A percentile compares a stretch with the other conserved stretches of the same genome.
These are phyloP conservation scores for Cynocephalus volans DNA, from an alignment of 2,113 vertebrate genomes.

Conservation along the genomic window DNA sequence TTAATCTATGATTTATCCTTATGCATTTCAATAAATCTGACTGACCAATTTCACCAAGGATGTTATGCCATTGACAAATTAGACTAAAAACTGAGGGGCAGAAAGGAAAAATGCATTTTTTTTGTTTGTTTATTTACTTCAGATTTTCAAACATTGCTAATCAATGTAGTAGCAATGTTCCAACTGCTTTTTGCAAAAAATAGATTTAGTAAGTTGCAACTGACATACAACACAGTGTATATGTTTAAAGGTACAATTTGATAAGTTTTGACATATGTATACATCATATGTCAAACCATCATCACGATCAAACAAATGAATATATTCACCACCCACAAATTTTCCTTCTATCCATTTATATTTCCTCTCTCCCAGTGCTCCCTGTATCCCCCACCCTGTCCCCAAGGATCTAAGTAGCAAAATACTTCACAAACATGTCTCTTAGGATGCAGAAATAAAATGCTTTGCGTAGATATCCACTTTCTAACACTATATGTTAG, in stretches of 20 bases:
- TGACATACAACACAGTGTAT: neutral
- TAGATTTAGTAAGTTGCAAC: neutral
- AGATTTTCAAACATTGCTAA: slow-evolving; percentile 69
- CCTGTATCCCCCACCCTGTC: neutral
- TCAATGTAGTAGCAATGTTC: neutral
- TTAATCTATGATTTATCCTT: slow-evolving; percentile 66
- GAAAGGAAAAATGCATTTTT: slow-evolving; percentile 54
- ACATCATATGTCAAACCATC: neutral
- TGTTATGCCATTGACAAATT: slow-evolving; percentile 58
- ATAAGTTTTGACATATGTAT: neutral
- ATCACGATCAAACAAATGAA: neutral
- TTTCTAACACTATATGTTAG: neutral
- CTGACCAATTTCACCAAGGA: neutral
- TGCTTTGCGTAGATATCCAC: neutral
- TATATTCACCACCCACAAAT: neutral
- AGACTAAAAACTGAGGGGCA: neutral
- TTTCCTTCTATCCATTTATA: neutral
- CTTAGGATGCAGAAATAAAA: neutral
- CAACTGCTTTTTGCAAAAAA: neutral
- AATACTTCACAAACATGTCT: neutral
- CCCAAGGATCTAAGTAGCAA: neutral
- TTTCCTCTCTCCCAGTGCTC: neutral
- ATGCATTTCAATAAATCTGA: slow-evolving; percentile 74
- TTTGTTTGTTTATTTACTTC: slow-evolving; percentile 51
- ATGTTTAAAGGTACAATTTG: neutral